Evolutionary conservation across 2,113 vertebrate genomes (phyloP), one percentile per base, ranked within the genome.

Genomic region (Vombatus ursinus): DNA sequence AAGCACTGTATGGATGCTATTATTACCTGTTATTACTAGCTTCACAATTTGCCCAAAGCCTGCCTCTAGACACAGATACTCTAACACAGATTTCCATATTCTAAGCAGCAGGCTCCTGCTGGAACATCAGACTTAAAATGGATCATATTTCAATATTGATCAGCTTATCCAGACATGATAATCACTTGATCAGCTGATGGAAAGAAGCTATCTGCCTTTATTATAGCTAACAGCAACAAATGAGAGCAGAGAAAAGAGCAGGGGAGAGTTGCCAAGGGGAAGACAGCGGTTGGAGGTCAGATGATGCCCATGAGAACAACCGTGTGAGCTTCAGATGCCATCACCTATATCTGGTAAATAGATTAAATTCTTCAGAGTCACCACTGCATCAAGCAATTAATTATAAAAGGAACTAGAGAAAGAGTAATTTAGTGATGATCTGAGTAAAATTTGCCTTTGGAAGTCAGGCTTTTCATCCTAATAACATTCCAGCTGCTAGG

Each of bases 201-300:
- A 91, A n/a, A 49, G n/a, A 49, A 90, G 50, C 11, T 31, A 10
- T 68, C 57, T 68, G 57, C 26, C 57, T 68, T 68, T 28, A 68
- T 68, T 11, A 68, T 12, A 37, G 54, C 54, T 57, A 57, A 28
- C 26, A 57, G 26, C 25, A 57, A 8, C 25, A 57, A 57, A 57
- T 57, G 0, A 57, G 26, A 57, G 12, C 57, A 37, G 57, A 68
- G 25, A 26, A 68, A 68, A 68, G 57, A 68, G 22, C 48, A 94
- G 48, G 44, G 93, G 52, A 61, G 52, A 97, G 53, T 49, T 77
- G 26, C 52, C 94, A 89, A 95, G 52, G n/a, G 19, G 19, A 68
- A 68, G 11, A 1, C 24, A 68, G 52, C 51, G 31, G 10, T 92
- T 47, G 57, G 25, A 92, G 94, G 49, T 24, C 44, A 11, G 8